These are phyloP conservation scores for Clostera curtula DNA, from an alignment of 2,888 invertebrate species.

Conservation along the genomic window DNA sequence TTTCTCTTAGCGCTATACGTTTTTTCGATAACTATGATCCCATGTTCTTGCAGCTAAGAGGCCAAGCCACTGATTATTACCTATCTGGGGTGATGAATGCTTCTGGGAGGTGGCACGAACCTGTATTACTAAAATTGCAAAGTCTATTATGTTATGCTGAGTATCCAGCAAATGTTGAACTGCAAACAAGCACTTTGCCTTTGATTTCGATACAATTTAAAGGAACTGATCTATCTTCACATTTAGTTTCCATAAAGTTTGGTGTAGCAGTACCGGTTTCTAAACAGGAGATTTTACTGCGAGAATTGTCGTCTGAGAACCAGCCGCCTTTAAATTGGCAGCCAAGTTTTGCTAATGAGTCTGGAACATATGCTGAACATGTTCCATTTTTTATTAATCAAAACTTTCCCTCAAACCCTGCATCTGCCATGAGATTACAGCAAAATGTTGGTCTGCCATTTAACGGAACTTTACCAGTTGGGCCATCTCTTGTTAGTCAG, in stretches of 20 bases:
- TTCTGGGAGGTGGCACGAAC: slow-evolving; percentile 71
- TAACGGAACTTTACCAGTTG: slow-evolving; percentile 40
- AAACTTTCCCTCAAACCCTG: slow-evolving; percentile 60
- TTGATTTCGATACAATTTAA: slow-evolving; percentile 65
- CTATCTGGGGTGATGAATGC: slow-evolving; percentile 72
- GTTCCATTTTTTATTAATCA: slow-evolving; percentile 59
- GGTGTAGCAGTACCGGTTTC: slow-evolving; percentile 58
- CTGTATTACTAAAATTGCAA: slow-evolving; percentile 52
- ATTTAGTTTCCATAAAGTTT: slow-evolving; percentile 56
- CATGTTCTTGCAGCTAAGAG: slow-evolving; percentile 61
- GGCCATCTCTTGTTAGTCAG: slow-evolving; percentile 47
- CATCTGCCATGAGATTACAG: slow-evolving; percentile 57
- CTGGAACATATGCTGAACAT: slow-evolving; percentile 48
- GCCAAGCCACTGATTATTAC: slow-evolving; percentile 76
- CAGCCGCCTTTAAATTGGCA: slow-evolving; percentile 43
- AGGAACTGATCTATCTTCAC: slow-evolving; percentile 63
- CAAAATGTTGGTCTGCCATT: slow-evolving; percentile 48
- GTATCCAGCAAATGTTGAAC: slow-evolving; percentile 48
- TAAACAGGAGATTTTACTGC: slow-evolving; percentile 60
- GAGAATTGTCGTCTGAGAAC: slow-evolving; percentile 35
- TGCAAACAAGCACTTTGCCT: slow-evolving; percentile 47
- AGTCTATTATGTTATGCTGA: slow-evolving; percentile 59
- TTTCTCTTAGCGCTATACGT: slow-evolving; percentile 76
- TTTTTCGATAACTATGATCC: slow-evolving; percentile 70
- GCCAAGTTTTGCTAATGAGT: slow-evolving; percentile 35